Percentiles rank a stretch among this genome's conserved stretches.
Conservation (phyloP, 1,140 invertebrate genomes). For the Aphaenogaster rudis region DNA sequence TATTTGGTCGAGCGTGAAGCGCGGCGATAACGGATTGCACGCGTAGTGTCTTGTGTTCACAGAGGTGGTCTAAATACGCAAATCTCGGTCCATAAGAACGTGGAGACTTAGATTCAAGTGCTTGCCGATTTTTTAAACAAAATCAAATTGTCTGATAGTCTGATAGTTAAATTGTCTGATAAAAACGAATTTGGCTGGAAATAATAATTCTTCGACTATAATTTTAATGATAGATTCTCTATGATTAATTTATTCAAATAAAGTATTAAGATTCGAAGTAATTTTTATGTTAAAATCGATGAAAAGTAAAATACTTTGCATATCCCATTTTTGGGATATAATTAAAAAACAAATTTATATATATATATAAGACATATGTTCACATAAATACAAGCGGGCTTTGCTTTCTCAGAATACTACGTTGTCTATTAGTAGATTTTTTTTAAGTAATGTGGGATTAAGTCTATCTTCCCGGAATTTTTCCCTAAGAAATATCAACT, state of each 20-base stretch:
- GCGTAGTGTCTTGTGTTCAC: neutral
- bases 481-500: neutral
- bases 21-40: conserved; percentile 37
- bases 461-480: neutral
- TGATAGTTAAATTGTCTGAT: neutral
- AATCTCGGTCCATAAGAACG: conserved; percentile 1
- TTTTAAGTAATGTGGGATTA: neutral
- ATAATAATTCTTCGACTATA: neutral
- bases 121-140: neutral
- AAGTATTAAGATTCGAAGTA: neutral
- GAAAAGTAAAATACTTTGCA: neutral
- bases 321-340: neutral
- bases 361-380: too few relatives aligned
- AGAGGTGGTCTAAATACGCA: conserved; percentile 18
- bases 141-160: neutral
- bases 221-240: neutral
- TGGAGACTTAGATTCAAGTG: neutral
- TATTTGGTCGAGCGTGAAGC: conserved; percentile 11
- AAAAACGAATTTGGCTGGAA: neutral
- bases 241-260: neutral
- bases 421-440: neutral
- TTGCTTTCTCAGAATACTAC: neutral
- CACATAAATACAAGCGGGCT: neutral
- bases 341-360: neutral
- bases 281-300: neutral